phyloP scores from a whole-genome alignment of 1,140 invertebrate species.

The Acromyrmex heyeri region DNA sequence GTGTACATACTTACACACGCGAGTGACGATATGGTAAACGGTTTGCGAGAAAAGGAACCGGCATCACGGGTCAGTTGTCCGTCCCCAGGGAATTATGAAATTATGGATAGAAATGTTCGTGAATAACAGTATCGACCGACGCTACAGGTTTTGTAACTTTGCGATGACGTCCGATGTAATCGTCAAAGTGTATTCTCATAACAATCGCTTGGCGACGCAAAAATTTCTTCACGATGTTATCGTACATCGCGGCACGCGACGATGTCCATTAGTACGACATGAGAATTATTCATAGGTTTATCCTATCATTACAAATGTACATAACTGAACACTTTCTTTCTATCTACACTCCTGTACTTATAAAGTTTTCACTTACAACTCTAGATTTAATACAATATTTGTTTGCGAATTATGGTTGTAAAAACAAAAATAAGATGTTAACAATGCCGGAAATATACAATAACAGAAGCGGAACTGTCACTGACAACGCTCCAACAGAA shows the following conservation, averaged over 20 bases:
- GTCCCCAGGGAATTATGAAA: conserved; percentile 21
- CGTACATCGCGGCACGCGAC: background rate
- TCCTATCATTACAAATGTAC: background rate
- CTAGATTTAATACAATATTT: conserved; percentile 6
- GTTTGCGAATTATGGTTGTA: conserved; percentile 21
- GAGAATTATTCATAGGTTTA: background rate
- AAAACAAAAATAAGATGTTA: conserved; percentile 45
- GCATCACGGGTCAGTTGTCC: background rate
- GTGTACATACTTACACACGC: conserved; percentile 17
- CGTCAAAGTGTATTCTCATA: conserved; percentile 4
- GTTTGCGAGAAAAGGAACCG: conserved; percentile 28
- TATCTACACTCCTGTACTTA: background rate
- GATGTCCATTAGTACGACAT: background rate
- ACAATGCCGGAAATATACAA: conserved; percentile 40
- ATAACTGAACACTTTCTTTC: background rate
- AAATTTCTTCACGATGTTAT: conserved; percentile 18
- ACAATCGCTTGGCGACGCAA: conserved; percentile 6
- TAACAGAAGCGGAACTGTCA: conserved; percentile 39
- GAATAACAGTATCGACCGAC: background rate
- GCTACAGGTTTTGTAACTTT: conserved; percentile 37
- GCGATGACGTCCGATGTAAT: background rate
- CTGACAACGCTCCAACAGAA: conserved; percentile 11
- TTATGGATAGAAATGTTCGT: conserved; percentile 34
- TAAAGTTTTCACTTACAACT: background rate
- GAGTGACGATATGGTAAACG: conserved; percentile 54